Base-by-base conservation (phyloP, 2,888 invertebrate genomes). In the Hydropsyche betteni region DNA sequence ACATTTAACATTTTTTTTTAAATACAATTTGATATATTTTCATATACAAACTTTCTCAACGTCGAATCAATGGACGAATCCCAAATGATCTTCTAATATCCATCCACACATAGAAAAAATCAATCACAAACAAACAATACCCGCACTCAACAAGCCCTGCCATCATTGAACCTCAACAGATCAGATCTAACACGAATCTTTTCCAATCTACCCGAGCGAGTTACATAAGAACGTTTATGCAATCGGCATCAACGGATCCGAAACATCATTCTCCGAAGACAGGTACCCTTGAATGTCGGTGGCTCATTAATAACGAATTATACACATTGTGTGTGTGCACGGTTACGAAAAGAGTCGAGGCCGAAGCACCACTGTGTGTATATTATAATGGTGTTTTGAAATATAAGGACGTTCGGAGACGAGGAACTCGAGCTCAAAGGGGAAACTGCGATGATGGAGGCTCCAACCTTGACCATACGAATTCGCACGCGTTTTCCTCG, bases 391-490 rank as follows among this genome's bases (percentile, higher is more conserved):
- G n/a, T 51, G 6, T 55, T 14, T 55, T 55, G 55, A n/a, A 55
- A 55, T n/a, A n/a, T 14, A 64, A 64, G 64, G 64, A 64, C 64
- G 64, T 64, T 64, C 36, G 7, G 44, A 44, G 34, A 64, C 64
- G 34, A 64, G 64, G 64, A 64, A 64, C 34, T 36, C 64, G 64
- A 64, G 36, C 8, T 44, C 64, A n/a, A 64, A 36, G 64, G 10
- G 36, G 64, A 34, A 61, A 12, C 58, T 58, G n/a, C 5, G 24
- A 34, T 36, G 24, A n/a, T 64, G 64, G 34, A 64, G 33, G 64
- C 36, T 64, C 64, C 44, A 44, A 64, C 64, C 64, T 64, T 64
- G 64, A 64, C 64, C 64, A 36, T 34, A 33, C 64, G 58, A 14
- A 8, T 14, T 64, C 64, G 36, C 10, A 64, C 6, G 10, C 5